Evolutionary conservation across 2,113 vertebrate genomes (phyloP).

Genomic region (Scopus umbretta): DNA sequence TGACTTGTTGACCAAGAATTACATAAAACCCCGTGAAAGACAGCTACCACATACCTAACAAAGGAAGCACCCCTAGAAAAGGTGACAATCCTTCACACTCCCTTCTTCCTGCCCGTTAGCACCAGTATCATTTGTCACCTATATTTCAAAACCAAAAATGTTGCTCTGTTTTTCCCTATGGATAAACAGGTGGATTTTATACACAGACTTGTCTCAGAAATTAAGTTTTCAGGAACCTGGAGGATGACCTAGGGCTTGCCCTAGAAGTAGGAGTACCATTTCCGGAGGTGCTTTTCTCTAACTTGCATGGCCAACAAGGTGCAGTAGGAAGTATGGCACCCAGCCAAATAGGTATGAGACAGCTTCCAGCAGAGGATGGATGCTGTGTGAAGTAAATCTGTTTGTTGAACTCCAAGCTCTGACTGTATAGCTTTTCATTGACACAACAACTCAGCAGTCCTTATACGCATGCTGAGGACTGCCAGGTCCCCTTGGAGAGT

Average conservation of each 20-base stretch:
- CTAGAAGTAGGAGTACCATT: background rate
- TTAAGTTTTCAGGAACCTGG: background rate
- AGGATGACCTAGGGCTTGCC: background rate
- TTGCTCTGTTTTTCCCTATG: background rate
- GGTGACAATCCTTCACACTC: background rate
- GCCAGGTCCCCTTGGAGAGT: background rate
- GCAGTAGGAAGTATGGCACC: background rate
- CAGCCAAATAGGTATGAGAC: background rate
- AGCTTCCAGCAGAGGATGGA: background rate
- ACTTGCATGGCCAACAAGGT: accelerated
- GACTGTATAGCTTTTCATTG: background rate
- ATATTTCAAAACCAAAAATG: background rate
- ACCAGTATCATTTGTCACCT: background rate
- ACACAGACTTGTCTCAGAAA: background rate
- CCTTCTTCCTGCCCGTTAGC: background rate
- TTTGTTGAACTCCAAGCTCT: background rate
- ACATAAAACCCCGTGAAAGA: background rate
- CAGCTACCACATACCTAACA: background rate
- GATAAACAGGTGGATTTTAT: background rate
- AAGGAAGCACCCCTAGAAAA: background rate
- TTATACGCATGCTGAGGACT: background rate
- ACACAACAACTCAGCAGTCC: background rate
- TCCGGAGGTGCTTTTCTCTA: background rate
- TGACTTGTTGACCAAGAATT: background rate
- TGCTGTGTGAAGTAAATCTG: background rate